Evolutionary conservation across 1,140 invertebrate species (phyloP).

Genomic region (Saccostrea glomerata): DNA sequence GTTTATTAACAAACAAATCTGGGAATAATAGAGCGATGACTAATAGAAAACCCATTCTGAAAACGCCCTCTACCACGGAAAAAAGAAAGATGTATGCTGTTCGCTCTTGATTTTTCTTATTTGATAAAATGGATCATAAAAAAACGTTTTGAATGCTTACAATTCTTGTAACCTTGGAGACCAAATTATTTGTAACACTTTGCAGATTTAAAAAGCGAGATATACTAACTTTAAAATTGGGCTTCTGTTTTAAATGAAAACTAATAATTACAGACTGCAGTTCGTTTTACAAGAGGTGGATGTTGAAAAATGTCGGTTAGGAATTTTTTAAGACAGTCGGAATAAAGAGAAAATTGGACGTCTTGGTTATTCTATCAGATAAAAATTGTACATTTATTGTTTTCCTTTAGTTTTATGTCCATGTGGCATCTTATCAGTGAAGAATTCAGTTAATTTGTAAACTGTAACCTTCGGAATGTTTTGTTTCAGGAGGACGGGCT

Average conservation of each 20-base stretch:
- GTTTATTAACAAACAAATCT: constrained; percentile 18
- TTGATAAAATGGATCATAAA: constrained; percentile 10
- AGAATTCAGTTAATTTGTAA: not conserved
- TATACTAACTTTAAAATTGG: not conserved
- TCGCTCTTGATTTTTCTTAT: not conserved
- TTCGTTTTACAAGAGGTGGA: not conserved
- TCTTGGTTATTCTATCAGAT: not conserved
- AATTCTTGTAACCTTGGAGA: not conserved
- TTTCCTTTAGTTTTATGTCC: not conserved
- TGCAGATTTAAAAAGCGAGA: not conserved
- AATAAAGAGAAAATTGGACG: not conserved
- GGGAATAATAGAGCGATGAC: constrained; percentile 23
- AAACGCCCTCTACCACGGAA: not conserved
- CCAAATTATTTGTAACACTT: not conserved
- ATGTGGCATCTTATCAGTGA: not conserved
- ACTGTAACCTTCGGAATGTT: no score
- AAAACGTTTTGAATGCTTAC: not conserved
- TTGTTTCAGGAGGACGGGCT: no score
- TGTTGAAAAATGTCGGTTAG: constrained; percentile 6
- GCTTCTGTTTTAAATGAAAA: constrained; percentile 25
- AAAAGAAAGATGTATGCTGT: not conserved
- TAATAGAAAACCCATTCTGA: not conserved
- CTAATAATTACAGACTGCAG: not conserved
- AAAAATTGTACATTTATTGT: constrained; percentile 9
- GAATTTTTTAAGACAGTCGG: not conserved